Percentiles rank a stretch among this genome's conserved stretches.
Evolutionary conservation across 2,113 vertebrate species (phyloP).

Genomic region (Melanostigma gelatinosum): DNA sequence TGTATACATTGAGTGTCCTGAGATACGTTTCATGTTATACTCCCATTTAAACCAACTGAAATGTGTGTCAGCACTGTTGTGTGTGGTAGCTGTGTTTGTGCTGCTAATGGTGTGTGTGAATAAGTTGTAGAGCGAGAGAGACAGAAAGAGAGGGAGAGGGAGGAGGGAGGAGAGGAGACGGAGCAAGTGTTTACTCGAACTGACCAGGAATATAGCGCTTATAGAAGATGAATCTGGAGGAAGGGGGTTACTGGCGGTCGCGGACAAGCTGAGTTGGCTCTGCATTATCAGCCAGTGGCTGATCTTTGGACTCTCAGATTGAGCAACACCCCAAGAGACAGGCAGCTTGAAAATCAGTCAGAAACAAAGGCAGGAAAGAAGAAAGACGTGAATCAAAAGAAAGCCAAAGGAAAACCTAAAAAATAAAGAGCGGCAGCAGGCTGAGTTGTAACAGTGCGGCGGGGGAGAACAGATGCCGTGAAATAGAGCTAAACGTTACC

Average conservation of each 20-base stretch:
- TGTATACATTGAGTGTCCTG: background rate
- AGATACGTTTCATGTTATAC: background rate
- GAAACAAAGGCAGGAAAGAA: slow-evolving; percentile 40
- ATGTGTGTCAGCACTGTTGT: slow-evolving; percentile 18
- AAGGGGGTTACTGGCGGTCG: slow-evolving; percentile 59
- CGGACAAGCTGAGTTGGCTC: slow-evolving; percentile 42
- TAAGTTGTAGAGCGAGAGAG: slow-evolving; percentile 30
- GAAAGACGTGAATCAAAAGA: slow-evolving; percentile 6
- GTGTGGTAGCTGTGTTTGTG: background rate
- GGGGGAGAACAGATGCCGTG: background rate
- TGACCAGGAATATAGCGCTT: slow-evolving; percentile 51
- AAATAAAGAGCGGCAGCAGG: background rate
- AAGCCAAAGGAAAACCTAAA: background rate
- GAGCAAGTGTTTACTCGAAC: slow-evolving; percentile 52
- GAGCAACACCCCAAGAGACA: slow-evolving; percentile 58
- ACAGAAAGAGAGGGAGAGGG: background rate
- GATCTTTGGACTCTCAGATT: slow-evolving; percentile 80
- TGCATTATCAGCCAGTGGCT: slow-evolving; percentile 67
- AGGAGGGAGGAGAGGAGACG: slow-evolving; percentile 25
- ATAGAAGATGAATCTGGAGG: slow-evolving; percentile 50
- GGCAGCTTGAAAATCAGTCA: slow-evolving; percentile 41
- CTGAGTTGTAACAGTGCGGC: background rate
- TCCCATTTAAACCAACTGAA: slow-evolving; percentile 2
- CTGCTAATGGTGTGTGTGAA: slow-evolving; percentile 41
- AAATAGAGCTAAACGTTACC: slow-evolving; percentile 18